Evolutionary conservation across 1,140 invertebrate species (phyloP).

Genomic region (Apolygus lucorum): DNA sequence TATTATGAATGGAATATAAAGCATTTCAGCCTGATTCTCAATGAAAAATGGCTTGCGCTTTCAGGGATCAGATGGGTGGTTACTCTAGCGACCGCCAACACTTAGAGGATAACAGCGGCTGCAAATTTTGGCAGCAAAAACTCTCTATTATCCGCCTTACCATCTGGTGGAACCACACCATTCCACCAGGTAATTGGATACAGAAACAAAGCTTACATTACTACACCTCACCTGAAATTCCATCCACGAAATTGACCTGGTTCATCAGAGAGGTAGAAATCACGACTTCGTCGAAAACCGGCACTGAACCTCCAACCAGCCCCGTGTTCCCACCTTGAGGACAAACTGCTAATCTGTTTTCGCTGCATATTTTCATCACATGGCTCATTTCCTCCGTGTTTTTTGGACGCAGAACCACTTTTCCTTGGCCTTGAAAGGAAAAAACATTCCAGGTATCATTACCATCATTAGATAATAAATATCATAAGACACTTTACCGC

Average conservation of each 20-base stretch:
- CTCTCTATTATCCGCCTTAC: no score
- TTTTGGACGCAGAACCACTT: slow-evolving; percentile 68
- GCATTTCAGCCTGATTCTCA: no score
- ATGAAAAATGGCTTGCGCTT: no score
- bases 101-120: no score
- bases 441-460: no score
- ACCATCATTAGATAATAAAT: background rate
- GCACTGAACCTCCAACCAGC: slow-evolving; percentile 82
- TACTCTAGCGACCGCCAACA: no score
- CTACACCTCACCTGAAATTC: background rate
- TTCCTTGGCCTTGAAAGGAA: slow-evolving; percentile 51
- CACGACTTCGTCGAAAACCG: slow-evolving; percentile 95
- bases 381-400: slow-evolving; percentile 76
- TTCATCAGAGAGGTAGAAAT: slow-evolving; percentile 81
- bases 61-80: no score
- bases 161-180: background rate
- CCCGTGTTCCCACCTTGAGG: slow-evolving; percentile 94
- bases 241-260: slow-evolving; percentile 47
- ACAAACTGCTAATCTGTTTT: slow-evolving; percentile 73
- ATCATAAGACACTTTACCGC: background rate
- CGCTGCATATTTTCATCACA: slow-evolving; percentile 80
- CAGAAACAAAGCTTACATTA: background rate
- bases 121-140: no score
- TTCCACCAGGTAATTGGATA: background rate
- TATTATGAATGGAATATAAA: no score